A percentile compares a stretch with the other conserved stretches of the same genome.
Conservation (phyloP, 23 tunicate species). For the Trididemnum clinides region DNA sequence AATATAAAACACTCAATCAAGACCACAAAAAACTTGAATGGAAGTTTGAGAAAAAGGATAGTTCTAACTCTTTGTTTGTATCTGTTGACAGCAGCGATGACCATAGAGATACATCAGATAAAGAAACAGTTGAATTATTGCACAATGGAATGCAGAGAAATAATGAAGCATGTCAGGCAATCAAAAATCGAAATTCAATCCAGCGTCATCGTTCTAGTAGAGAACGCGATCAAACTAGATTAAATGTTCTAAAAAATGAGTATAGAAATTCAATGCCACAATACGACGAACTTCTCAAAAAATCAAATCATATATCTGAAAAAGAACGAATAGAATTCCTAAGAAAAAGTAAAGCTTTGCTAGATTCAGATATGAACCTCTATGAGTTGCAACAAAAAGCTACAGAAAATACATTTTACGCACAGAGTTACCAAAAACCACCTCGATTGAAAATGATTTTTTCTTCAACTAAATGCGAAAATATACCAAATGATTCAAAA, state of each 20-base stretch:
- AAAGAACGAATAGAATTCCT: not conserved
- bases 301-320: not conserved
- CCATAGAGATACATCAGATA: not conserved
- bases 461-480: no score
- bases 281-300: not conserved
- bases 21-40: not conserved
- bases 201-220: not conserved
- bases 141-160: not conserved
- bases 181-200: not conserved
- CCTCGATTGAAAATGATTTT: no score
- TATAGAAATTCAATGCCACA: conserved; percentile 38
- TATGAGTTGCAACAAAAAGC: no score
- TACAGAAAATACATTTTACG: no score
- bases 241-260: not conserved
- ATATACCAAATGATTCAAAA: no score
- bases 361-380: not conserved
- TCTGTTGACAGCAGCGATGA: conserved; percentile 31
- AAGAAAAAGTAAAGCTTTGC: not conserved
- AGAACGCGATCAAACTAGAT: not conserved
- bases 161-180: not conserved
- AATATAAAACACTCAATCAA: no score
- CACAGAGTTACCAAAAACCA: no score
- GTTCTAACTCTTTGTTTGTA: conserved; percentile 62
- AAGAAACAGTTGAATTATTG: not conserved
- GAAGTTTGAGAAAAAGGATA: conserved; percentile 6